These are phyloP conservation scores for Leptinotarsa texana DNA, from an alignment of 1,140 invertebrate genomes.

Conservation along the genomic window DNA sequence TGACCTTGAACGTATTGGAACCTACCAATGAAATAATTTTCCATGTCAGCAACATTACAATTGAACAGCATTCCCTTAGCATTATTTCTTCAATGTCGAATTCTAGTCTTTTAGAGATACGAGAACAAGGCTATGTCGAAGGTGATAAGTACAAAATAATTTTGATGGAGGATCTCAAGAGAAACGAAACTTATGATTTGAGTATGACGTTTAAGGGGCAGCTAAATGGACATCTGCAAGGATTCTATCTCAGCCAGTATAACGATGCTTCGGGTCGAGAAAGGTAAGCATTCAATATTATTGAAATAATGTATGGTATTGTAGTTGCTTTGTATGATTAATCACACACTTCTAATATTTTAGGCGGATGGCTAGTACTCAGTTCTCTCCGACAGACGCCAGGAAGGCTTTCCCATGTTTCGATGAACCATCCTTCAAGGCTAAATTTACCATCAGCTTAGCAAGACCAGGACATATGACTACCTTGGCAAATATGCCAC, in stretches of 20 bases:
- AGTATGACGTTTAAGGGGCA: constrained; percentile 45
- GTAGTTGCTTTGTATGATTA: no score
- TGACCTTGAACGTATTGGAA: constrained; percentile 44
- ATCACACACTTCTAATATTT: background rate
- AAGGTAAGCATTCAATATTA: constrained; percentile 13
- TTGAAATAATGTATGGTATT: no score
- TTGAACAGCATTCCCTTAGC: constrained; percentile 64
- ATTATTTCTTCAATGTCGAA: constrained; percentile 89
- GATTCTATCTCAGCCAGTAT: constrained; percentile 83
- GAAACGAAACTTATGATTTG: constrained; percentile 42
- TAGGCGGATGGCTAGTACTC: constrained; percentile 73
- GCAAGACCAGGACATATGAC: constrained; percentile 55
- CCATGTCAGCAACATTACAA: constrained; percentile 47
- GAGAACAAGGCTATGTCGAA: constrained; percentile 57
- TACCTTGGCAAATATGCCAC: constrained; percentile 52
- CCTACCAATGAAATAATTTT: constrained; percentile 48
- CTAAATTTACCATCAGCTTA: constrained; percentile 72
- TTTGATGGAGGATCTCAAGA: constrained; percentile 38
- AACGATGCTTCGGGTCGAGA: constrained; percentile 52
- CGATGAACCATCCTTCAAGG: constrained; percentile 86
- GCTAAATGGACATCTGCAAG: constrained; percentile 63
- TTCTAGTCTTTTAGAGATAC: constrained; percentile 65
- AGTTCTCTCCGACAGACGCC: constrained; percentile 82
- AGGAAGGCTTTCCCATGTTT: constrained; percentile 86
- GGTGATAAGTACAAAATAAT: constrained; percentile 47